A percentile compares a stretch with the other conserved stretches of the same genome.
Evolutionary conservation across 1,140 invertebrate genomes (phyloP).

Genomic region (Apis mellifera): DNA sequence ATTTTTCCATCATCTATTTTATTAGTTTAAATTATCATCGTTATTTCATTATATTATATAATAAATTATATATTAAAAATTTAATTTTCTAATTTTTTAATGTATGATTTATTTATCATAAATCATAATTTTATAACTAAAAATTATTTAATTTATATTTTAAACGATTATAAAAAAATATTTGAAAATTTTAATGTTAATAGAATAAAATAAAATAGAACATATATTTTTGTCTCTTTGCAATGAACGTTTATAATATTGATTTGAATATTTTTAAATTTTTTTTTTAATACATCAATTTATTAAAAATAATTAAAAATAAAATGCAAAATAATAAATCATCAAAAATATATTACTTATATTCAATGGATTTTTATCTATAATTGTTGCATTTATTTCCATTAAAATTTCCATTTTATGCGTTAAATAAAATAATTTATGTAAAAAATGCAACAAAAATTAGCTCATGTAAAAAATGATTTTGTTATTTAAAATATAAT

Average conservation of each 20-base stretch:
- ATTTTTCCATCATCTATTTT: too few relatives aligned
- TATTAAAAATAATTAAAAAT: not conserved
- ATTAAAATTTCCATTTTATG: not conserved
- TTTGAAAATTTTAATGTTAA: constrained; percentile 20
- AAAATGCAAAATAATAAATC: not conserved
- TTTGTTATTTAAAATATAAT: constrained; percentile 9
- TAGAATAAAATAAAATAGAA: constrained; percentile 27
- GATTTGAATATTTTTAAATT: constrained; percentile 23
- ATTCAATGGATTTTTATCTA: not conserved
- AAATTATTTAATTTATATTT: constrained; percentile 18
- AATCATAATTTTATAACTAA: constrained; percentile 10
- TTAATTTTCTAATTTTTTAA: not conserved
- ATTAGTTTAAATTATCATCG: too few relatives aligned
- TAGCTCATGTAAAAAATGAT: not conserved
- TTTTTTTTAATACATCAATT: not conserved
- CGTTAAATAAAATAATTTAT: not conserved
- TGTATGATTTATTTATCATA: not conserved
- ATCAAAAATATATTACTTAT: constrained; percentile 1
- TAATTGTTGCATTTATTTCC: constrained; percentile 9
- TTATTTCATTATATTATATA: too few relatives aligned
- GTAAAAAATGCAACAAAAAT: not conserved
- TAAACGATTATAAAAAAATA: constrained; percentile 15
- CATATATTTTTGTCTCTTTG: constrained; percentile 21
- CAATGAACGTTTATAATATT: constrained; percentile 14
- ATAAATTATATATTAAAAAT: not conserved